Evolutionary conservation across 1,140 invertebrate genomes (phyloP).

Genomic region (Drosophila lacteicornis): DNA sequence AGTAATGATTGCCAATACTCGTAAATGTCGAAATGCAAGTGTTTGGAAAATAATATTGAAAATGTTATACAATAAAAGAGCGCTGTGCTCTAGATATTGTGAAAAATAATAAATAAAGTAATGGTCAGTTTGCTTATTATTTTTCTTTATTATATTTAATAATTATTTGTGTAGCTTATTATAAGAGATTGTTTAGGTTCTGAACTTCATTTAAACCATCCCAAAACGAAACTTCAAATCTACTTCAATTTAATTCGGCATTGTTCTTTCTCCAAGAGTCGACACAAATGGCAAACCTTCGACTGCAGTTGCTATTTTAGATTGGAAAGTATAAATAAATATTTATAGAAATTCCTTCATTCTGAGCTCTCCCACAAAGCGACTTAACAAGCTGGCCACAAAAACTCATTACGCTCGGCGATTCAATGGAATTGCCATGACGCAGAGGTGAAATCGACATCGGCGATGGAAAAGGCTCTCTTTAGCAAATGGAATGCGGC

Average conservation of each 20-base stretch:
- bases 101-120: background rate
- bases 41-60: background rate
- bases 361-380: conserved; percentile 30
- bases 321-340: conserved; percentile 4
- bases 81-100: too few relatives aligned
- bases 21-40: conserved; percentile 25
- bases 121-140: background rate
- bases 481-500: conserved; percentile 24
- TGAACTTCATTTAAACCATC: too few relatives aligned
- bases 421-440: conserved; percentile 48
- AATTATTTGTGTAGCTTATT: background rate
- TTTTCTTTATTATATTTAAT: background rate
- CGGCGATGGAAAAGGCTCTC: conserved; percentile 31
- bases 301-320: background rate
- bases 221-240: too few relatives aligned
- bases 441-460: conserved; percentile 14
- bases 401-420: conserved; percentile 64
- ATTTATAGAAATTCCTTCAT: conserved; percentile 23
- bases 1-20: conserved; percentile 29
- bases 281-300: background rate
- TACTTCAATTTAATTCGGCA: background rate
- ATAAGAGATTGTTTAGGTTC: background rate
- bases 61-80: conserved; percentile 3
- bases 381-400: conserved; percentile 48
- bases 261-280: background rate